Conservation (phyloP, 1,140 invertebrate genomes). For the Pseudoatta argentina region DNA sequence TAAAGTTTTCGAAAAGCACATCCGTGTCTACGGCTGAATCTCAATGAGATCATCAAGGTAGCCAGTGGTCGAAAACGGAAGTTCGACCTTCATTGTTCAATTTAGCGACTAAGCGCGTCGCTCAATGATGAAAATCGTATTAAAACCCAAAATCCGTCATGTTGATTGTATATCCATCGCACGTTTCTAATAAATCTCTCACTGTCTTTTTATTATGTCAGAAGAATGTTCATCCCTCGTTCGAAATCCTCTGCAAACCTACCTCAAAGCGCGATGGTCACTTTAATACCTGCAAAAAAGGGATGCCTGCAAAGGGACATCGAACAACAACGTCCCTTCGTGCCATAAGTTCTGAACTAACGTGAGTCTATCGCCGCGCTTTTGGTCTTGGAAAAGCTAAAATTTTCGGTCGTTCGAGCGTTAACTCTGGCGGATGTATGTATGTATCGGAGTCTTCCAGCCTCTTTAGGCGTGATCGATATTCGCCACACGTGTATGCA, state of each 20-base stretch:
- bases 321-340: not conserved
- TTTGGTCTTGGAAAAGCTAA: constrained; percentile 1
- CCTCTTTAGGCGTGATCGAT: constrained; percentile 80
- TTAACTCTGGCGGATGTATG: constrained; percentile 34
- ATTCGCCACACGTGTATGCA: constrained; percentile 75
- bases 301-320: not conserved
- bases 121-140: no score
- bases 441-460: constrained; percentile 51
- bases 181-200: not conserved
- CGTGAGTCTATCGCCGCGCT: not conserved
- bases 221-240: not conserved
- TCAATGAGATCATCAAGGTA: constrained; percentile 41
- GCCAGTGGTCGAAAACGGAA: not conserved
- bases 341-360: not conserved
- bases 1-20: constrained; percentile 46
- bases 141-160: not conserved
- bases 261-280: not conserved
- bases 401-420: constrained; percentile 23
- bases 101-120: constrained; percentile 5
- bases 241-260: not conserved
- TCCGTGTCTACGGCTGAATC: constrained; percentile 45
- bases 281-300: constrained; percentile 15
- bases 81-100: constrained; percentile 33
- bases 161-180: not conserved
- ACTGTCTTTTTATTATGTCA: not conserved